Conservation (phyloP, 2,113 vertebrate species). For the Connochaetes taurinus region DNA sequence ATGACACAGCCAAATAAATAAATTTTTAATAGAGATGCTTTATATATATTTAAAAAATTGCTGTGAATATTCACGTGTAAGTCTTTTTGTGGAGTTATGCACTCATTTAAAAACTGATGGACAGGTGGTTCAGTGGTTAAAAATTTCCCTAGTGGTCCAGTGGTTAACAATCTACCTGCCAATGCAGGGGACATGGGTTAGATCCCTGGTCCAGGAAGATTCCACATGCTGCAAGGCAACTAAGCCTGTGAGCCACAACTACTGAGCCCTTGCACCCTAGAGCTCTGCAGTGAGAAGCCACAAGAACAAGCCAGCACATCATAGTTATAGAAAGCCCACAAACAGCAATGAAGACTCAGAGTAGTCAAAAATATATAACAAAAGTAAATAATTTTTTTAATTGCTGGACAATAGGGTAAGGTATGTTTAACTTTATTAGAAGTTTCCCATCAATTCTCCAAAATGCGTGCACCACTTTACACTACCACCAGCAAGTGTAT, state of each 20-base stretch:
- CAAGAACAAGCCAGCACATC: background rate
- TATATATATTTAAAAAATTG: background rate
- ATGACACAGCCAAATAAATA: background rate
- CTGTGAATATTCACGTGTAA: background rate
- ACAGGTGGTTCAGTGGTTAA: background rate
- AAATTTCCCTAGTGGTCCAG: background rate
- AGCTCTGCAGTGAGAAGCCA: background rate
- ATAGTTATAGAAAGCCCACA: background rate
- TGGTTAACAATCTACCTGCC: background rate
- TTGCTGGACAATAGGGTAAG: background rate
- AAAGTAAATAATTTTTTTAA: background rate
- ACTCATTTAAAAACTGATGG: background rate
- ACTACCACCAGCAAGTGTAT: background rate
- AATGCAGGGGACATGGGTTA: background rate
- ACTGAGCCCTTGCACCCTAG: background rate
- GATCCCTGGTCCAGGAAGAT: background rate
- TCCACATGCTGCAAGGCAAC: background rate
- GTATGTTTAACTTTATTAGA: background rate
- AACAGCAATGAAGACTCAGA: background rate
- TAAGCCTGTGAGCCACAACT: background rate
- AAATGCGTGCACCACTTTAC: background rate
- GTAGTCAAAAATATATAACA: background rate
- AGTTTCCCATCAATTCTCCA: background rate
- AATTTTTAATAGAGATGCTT: background rate
- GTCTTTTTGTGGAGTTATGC: background rate